A percentile compares a stretch with the other conserved stretches of the same genome.
These are phyloP conservation scores for Etheostoma cragini DNA, from an alignment of 2,113 vertebrate species.

Conservation along the genomic window DNA sequence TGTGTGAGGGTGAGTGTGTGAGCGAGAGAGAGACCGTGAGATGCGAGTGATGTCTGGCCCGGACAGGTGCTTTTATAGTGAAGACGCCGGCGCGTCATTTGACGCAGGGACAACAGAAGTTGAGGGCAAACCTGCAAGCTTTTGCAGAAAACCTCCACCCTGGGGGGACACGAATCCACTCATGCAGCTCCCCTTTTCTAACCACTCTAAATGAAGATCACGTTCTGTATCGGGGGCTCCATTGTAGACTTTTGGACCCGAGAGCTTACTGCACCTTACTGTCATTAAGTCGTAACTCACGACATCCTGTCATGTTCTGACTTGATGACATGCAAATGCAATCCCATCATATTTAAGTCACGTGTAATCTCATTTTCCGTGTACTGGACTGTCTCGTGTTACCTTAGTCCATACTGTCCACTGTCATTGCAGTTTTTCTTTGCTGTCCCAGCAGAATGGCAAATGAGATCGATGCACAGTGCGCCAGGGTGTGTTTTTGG, in stretches of 20 bases:
- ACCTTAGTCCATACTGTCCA: constrained; percentile 20
- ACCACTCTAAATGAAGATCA: constrained; percentile 5
- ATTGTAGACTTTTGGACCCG: not conserved
- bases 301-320: not conserved
- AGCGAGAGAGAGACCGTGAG: constrained; percentile 69
- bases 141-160: constrained; percentile 74
- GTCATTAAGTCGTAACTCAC: not conserved
- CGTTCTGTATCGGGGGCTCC: not conserved
- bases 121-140: constrained; percentile 79
- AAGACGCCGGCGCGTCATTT: constrained; percentile 77
- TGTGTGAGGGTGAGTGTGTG: constrained; percentile 60
- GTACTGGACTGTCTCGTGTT: constrained; percentile 36
- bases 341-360: not conserved
- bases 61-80: constrained; percentile 81
- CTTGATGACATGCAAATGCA: not conserved
- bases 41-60: constrained; percentile 72
- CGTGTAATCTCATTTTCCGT: not conserved
- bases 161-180: constrained; percentile 68
- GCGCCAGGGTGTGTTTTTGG: constrained; percentile 49
- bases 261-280: not conserved
- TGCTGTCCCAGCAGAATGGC: constrained; percentile 71
- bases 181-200: constrained; percentile 59
- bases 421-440: constrained; percentile 66
- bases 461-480: constrained; percentile 66
- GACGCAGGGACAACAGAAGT: constrained; percentile 77